Base-by-base conservation (phyloP, 2,888 invertebrate species). In the Macrosiphum euphorbiae region DNA sequence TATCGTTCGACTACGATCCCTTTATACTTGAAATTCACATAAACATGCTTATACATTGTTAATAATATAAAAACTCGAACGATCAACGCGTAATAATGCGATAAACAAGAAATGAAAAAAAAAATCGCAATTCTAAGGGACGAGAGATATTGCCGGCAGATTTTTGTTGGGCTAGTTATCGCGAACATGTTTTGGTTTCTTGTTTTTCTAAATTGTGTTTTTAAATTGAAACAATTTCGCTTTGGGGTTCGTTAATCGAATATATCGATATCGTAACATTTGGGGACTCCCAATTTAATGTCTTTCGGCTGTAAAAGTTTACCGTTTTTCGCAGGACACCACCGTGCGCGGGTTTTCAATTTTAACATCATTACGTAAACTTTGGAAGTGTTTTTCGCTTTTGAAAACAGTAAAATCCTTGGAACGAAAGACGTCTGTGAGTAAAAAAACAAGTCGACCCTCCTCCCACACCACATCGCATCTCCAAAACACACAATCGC, bases 361-460 rank as follows among this genome's bases (percentile, higher is more conserved):
- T 89, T 90, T n/a, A 90, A 67, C n/a, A 47, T 20, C 90, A 28
- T 90, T 47, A 44, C n/a, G n/a, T 20, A 89, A 58, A 89, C 16
- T 47, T 61, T 20, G 13, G 28, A 4, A n/a, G 89, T 58, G 0
- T 61, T 89, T 89, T 61, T 44, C 28, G 58, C 13, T 88, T 41
- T 58, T 58, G 41, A 88, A 26, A 24, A 41, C 5, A 41, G 52
- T 52, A 52, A 88, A 78, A 78, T 78, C 35, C 78, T 1, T 35
- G 35, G 8, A 35, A 78, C 20, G 35, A 35, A 35, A 20, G 1
- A 35, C 35, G 35, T 78, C 20, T 78, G 78, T 20, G 35, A 67
- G n/a, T n/a, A 78, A 78, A 78, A 35, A 61, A 78, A 78, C 35
- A 78, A 78, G n/a, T n/a, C 20, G 20, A 78, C 35, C 20, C 20